phyloP scores from a whole-genome alignment of 2,888 invertebrate species.

The Tetropium fuscum region DNA sequence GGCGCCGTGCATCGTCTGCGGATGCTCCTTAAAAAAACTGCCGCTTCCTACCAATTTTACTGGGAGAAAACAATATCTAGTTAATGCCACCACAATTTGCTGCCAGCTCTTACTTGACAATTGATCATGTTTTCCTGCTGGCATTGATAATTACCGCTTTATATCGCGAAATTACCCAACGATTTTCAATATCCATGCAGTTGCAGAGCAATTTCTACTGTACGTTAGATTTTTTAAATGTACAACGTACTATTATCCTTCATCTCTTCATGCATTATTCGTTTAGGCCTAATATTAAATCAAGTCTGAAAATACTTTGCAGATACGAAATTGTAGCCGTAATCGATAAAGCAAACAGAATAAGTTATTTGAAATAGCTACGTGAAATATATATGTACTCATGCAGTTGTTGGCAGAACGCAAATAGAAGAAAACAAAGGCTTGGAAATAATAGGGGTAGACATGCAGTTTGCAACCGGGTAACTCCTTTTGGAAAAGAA shows the following conservation, averaged over 20 bases:
- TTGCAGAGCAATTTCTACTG: conserved; percentile 36
- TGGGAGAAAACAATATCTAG: too few relatives aligned
- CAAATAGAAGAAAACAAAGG: conserved; percentile 26
- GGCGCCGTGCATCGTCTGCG: too few relatives aligned
- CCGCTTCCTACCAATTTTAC: too few relatives aligned
- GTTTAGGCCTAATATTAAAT: conserved; percentile 41
- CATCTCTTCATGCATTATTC: conserved; percentile 40
- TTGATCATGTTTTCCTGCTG: neutral
- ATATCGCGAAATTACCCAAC: conserved; percentile 33
- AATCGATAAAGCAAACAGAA: conserved; percentile 43
- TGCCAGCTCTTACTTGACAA: too few relatives aligned
- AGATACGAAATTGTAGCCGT: conserved; percentile 40
- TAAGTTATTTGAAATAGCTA: conserved; percentile 37
- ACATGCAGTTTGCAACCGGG: conserved; percentile 39
- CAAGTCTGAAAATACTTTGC: conserved; percentile 39
- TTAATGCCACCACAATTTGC: too few relatives aligned
- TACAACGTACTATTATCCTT: conserved; percentile 43
- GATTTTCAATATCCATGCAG: conserved; percentile 40
- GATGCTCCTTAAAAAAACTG: too few relatives aligned
- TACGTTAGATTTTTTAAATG: conserved; percentile 41
- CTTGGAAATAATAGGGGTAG: conserved; percentile 26
- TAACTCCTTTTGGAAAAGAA: conserved; percentile 51
- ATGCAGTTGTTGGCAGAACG: conserved; percentile 31
- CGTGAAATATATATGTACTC: conserved; percentile 31
- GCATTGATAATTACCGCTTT: conserved; percentile 1